Evolutionary conservation across 2,113 vertebrate genomes (phyloP), one percentile per base, ranked within the genome.

Genomic region (Triplophysa rosa): DNA sequence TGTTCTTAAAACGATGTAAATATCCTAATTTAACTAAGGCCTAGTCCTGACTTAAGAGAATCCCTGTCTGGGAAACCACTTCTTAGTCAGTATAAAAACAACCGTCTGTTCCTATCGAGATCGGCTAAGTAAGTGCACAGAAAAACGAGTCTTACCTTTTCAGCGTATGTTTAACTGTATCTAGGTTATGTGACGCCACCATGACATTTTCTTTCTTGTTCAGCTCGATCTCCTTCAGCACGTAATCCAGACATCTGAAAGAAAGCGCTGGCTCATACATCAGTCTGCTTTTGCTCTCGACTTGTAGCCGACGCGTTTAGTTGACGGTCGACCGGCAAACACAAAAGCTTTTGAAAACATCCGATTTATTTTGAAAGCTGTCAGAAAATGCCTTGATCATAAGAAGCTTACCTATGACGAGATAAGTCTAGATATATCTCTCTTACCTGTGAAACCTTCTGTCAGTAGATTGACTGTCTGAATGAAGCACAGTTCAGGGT

Each of bases 101-200:
- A 33, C 33, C 4, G 33, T 33, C 33, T 33, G 33, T 37, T 37
- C 33, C 33, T 37, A 37, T 37, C 33, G 7, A 7, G 33, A 37
- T 37, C 33, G 0, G 33, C 6, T 37, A 7, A 37, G 33, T 12
- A 45, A 45, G 12, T 12, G 9, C 10, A 63, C 3, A 63, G 59
- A 63, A 13, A 63, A 3, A 74, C 16, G 13, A 33, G 12, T 77
- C 42, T 7, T 87, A 96, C 96, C 95, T 95, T 75, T 1, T 82
- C 17, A 98, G 42, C 0, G 96, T 94, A 89, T 96, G 94, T 81
- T 90, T 92, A 62, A 98, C 92, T 0, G 95, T 95, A 85, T 95
- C 92, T 83, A 96, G 94, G 0, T 97, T 98, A 91, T 99, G 97
- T 8, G 97, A 94, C 0, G 96, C 97, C 75, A 98, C 97, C 97